phyloP scores from a whole-genome alignment of 2,797 vertebrate species.

The Rhabdomys pumilio region DNA sequence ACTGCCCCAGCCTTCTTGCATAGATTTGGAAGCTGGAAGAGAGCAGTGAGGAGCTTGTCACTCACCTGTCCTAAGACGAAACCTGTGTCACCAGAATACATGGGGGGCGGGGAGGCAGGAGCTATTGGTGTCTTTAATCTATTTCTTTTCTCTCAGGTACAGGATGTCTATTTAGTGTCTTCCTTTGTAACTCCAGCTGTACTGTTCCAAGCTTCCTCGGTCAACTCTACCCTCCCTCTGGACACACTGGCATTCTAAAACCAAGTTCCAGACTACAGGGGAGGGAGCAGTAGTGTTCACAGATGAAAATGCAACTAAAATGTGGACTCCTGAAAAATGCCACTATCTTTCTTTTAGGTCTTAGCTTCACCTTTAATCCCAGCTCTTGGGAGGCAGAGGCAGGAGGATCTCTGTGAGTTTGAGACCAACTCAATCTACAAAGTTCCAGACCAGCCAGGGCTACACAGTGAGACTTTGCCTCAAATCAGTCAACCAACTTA shows the following conservation, averaged over 20 bases:
- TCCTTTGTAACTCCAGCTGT: background rate
- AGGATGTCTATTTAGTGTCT: accelerated
- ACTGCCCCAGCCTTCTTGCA: conserved; percentile 99
- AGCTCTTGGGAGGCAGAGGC: background rate
- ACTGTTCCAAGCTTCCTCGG: background rate
- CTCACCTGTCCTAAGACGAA: background rate
- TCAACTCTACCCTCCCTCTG: background rate
- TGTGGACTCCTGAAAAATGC: background rate
- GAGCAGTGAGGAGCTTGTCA: background rate
- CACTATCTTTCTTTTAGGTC: no score
- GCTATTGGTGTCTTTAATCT: background rate
- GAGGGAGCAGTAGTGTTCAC: background rate
- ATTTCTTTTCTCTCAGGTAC: background rate
- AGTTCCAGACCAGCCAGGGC: background rate
- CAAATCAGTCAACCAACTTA: background rate
- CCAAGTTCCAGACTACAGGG: background rate
- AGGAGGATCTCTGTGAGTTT: background rate
- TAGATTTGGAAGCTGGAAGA: conserved; percentile 96
- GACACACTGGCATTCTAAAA: background rate
- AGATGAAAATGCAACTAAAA: background rate
- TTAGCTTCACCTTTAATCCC: background rate
- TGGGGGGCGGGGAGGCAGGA: accelerated
- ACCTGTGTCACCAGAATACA: background rate
- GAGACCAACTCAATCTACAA: background rate
- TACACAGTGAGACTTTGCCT: background rate